A percentile compares a stretch with the other conserved stretches of the same genome.
Conservation (phyloP, 1,140 invertebrate genomes). For the Atta cephalotes region DNA sequence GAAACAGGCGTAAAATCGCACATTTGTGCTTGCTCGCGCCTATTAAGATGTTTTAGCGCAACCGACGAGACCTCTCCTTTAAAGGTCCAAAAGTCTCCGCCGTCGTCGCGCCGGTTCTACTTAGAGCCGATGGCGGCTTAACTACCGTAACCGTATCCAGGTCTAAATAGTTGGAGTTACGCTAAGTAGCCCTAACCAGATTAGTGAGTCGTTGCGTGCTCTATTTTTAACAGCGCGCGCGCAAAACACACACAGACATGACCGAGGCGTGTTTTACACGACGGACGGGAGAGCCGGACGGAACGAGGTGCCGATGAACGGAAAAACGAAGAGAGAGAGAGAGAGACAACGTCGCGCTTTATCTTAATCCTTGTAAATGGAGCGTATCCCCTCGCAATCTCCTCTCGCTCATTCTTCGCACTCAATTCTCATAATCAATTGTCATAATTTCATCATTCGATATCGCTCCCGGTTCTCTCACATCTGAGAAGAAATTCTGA, state of each 20-base stretch:
- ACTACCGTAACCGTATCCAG: constrained; percentile 83
- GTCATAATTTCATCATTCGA: constrained; percentile 43
- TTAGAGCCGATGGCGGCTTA: constrained; percentile 72
- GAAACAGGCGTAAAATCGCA: constrained; percentile 73
- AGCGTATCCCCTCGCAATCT: constrained; percentile 46
- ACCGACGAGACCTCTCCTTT: constrained; percentile 77
- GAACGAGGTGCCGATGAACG: constrained; percentile 61
- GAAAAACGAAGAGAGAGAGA: constrained; percentile 62
- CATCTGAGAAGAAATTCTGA: constrained; percentile 22
- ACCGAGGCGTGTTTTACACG: constrained; percentile 65
- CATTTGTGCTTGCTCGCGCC: constrained; percentile 71
- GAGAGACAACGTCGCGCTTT: constrained; percentile 58
- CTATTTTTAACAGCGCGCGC: constrained; percentile 84
- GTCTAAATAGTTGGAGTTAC: constrained; percentile 86
- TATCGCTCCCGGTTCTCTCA: constrained; percentile 18
- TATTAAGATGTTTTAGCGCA: constrained; percentile 84
- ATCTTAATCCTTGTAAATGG: constrained; percentile 76
- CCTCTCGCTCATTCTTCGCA: constrained; percentile 22
- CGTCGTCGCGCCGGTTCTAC: constrained; percentile 50
- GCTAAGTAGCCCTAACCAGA: constrained; percentile 86
- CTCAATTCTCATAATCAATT: neutral
- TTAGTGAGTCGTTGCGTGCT: constrained; percentile 86
- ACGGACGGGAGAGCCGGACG: neutral
- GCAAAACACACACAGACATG: constrained; percentile 32
- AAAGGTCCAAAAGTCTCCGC: constrained; percentile 52